Base-by-base conservation (phyloP, 2,888 invertebrate genomes). In the Sesia apiformis region DNA sequence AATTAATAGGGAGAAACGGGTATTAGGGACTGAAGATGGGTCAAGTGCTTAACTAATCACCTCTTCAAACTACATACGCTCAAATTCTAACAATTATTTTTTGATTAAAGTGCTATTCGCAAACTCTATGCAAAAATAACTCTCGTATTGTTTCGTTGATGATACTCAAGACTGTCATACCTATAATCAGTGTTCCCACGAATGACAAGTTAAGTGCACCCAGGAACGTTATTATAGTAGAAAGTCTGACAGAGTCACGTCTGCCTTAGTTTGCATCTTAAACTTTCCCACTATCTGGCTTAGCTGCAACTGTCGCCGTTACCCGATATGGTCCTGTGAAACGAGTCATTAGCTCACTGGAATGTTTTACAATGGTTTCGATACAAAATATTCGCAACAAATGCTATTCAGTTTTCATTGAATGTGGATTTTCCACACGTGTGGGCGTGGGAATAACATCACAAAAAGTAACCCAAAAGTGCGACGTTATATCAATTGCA, bases 211-310 rank as follows among this genome's bases (percentile, higher is more conserved):
- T 81, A 79, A 83, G 74, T 82, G 76, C 78, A 76, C 70, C 76
- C 73, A 61, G 64, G 63, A 72, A 73, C 67, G 70, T 71, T 75
- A 79, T 83, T 80, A 76, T 66, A 62, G 75, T 84, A 83, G 88
- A 88, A 86, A 87, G 83, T 83, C 75, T 67, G 70, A 66, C 75
- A 69, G 65, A 85, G 84, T 86, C 86, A 87, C 86, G 88, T 85
- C 78, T 80, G 80, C 72, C 78, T 82, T 77, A 81, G 78, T 85
- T 83, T 82, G 84, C 84, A 84, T 86, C 79, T 78, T 67, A 74
- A 70, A 72, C 76, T 81, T 79, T 82, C 78, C 72, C 78, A 76
- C 73, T 78, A 77, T 75, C 74, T 60, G 80, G 80, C 77, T 80
- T 81, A 76, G 63, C 66, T 70, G 65, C 84, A 84, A 84, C 82